phyloP scores from a whole-genome alignment of 2,113 vertebrate genomes.

The Rhagologus leucostigma region DNA sequence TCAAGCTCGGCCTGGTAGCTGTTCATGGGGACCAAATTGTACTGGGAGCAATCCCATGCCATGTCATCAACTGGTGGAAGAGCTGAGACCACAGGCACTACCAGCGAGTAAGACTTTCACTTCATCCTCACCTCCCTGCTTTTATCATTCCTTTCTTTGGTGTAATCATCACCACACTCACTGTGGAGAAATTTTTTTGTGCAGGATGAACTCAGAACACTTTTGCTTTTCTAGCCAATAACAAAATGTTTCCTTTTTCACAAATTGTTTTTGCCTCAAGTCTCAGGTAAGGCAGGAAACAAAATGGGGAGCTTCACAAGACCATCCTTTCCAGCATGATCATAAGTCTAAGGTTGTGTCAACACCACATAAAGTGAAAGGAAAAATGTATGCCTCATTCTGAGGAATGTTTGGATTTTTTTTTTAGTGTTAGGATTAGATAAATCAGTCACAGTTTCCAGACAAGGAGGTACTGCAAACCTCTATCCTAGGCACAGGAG shows the following conservation, averaged over 20 bases:
- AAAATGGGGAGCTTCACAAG: not conserved
- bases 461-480: not conserved
- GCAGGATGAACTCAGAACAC: not conserved
- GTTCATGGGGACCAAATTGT: not conserved
- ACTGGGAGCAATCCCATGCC: not conserved
- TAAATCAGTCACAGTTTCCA: slow-evolving; percentile 4
- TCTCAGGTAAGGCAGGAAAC: not conserved
- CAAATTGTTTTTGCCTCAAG: not conserved
- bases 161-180: not conserved
- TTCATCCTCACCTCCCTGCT: not conserved
- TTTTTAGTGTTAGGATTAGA: not conserved
- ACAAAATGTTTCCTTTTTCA: not conserved
- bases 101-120: not conserved
- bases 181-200: not conserved
- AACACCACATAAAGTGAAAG: not conserved
- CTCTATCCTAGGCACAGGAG: not conserved
- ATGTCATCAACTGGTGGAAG: not conserved
- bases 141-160: not conserved
- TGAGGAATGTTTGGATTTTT: not conserved
- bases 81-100: not conserved
- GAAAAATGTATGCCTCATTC: not conserved
- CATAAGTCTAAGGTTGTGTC: not conserved
- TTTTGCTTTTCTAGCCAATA: not conserved
- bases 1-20: not conserved
- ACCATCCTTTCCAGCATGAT: not conserved